phyloP scores from a whole-genome alignment of 2,113 vertebrate genomes.

The Myiozetetes cayanensis region DNA sequence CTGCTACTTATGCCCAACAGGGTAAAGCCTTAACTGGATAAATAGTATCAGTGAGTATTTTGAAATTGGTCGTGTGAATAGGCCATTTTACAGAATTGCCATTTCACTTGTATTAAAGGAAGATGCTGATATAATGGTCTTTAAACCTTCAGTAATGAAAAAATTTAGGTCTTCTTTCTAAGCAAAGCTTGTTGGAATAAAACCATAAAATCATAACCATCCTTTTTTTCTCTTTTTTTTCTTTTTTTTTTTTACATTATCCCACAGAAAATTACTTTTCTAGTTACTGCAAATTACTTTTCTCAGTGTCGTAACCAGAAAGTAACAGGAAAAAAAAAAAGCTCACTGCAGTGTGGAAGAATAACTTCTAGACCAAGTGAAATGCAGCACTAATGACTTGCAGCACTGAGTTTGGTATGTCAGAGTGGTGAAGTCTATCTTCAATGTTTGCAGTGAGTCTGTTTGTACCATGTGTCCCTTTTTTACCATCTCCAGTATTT shows the following conservation, averaged over 20 bases:
- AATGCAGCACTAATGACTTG: neutral
- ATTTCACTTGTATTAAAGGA: neutral
- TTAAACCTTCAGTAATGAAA: neutral
- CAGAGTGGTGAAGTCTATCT: neutral
- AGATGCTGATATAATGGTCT: neutral
- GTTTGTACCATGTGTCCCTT: neutral
- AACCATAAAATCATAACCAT: neutral
- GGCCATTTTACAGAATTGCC: neutral
- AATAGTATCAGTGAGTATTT: neutral
- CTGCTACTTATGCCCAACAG: neutral
- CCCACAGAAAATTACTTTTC: neutral
- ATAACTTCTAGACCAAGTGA: neutral
- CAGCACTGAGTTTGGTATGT: neutral
- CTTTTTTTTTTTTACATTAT: neutral
- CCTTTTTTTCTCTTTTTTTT: neutral
- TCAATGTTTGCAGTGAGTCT: neutral
- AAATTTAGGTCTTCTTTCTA: neutral
- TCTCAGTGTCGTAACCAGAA: neutral
- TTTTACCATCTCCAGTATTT: neutral
- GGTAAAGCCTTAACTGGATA: neutral
- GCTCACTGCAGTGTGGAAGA: neutral
- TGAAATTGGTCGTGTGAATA: neutral
- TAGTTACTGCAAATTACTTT: neutral
- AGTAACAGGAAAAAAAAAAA: neutral
- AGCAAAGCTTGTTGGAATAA: neutral